Base-by-base conservation (phyloP, 2,888 invertebrate genomes). In the Sinohyriopsis cumingii region DNA sequence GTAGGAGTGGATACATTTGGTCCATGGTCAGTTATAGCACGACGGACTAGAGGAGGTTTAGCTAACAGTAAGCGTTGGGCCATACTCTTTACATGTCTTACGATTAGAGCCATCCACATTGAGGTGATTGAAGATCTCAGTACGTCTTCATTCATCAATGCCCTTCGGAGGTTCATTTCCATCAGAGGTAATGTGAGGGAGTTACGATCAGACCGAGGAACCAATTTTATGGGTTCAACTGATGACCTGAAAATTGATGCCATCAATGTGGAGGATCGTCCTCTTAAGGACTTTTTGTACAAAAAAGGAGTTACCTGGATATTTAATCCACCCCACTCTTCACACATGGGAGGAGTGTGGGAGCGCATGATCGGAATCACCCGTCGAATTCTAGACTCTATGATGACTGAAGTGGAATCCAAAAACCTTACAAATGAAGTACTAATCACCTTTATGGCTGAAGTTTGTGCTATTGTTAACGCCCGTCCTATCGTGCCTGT, bases 171-270 rank as follows among this genome's bases (percentile, higher is more conserved):
- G n/a, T n/a, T n/a, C n/a, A 67, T 73, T 5, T 55, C 79, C 18
- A 71, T 78, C n/a, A 24, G 76, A 15, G 76, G 73, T 12, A 69
- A 69, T 5, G 76, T 72, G 12, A 66, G 19, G n/a, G n/a, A 65
- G 18, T 63, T 74, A 22, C 59, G 76, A 15, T 78, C 78, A 12
- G 78, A 78, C 60, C 54, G 72, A 12, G 75, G 75, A 28, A 69
- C 78, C 19, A 78, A 78, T 33, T 78, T 78, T 71, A 69, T 77
- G n/a, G 78, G 73, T 18, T 71, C 76, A 18, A 71, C 68, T 20
- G 71, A 69, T 55, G 55, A 73, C 18, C 53, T 77, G 3, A 25
- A 53, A 1, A 67, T 71, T n/a, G 59, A 78, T 22, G 55, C 65
- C 1, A 63, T 76, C 3, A 74, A 76, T 68, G 74, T 74, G 15